Evolutionary conservation across 2,888 invertebrate species (phyloP), one percentile per base, ranked within the genome.

Genomic region (Orthosia gracilis): DNA sequence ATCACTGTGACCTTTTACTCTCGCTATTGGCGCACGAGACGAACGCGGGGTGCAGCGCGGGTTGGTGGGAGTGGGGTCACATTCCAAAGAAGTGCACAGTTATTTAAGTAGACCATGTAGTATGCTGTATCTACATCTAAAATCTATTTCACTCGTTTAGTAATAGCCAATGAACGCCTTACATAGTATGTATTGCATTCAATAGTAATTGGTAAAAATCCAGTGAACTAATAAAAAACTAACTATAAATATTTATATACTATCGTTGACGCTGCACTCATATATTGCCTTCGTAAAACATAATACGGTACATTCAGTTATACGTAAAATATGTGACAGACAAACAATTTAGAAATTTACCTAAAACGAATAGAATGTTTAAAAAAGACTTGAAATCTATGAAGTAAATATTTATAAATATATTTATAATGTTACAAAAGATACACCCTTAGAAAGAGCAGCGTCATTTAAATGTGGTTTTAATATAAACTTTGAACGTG

Each of bases 401-500:
- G 9, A 52, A 52, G 52, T 15, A 23, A 23, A 15, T 49, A 72
- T 40, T 40, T 26, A 13, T 17, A 31, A 63, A 63, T 26, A 49
- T 5, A 54, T 47, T n/a, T n/a, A 17, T 23, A 12, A 54, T 59
- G 18, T 17, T 7, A 65, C 21, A 31, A 17, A 15, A 73, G 21
- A 17, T 23, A 15, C 21, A 49, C 3, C 1, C 0, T 23, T 31
- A 40, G 11, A 47, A 13, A 55, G 52, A 31, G 50, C 67, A 69
- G 75, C 80, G 76, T 76, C 81, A 71, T 68, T 63, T 15, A 68
- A 61, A 80, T 62, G 21, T 40, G 45, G 47, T 70, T 65, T 80
- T 74, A 54, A 80, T 83, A 74, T 80, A 84, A 55, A 80, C 52
- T 70, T 70, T 52, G 12, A 80, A 70, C n/a, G 64, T 75, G 64